Percentiles rank a stretch among this genome's conserved stretches.
phyloP scores from a whole-genome alignment of 2,888 invertebrate genomes.

The Diplazon laetatorius region DNA sequence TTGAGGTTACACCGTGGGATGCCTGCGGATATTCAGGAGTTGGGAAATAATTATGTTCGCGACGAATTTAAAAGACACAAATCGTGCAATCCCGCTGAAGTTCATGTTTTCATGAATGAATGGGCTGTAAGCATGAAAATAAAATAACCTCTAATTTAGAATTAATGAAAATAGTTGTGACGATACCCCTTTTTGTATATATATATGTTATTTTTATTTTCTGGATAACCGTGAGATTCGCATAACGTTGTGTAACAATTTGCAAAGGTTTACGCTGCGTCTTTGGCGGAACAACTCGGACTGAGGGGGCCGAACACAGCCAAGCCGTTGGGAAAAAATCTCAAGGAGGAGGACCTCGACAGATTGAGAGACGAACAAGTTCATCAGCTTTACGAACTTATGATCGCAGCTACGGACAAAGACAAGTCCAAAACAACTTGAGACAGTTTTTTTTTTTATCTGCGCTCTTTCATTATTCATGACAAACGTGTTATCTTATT shows the following conservation, averaged over 20 bases:
- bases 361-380: conserved; percentile 92
- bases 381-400: conserved; percentile 92
- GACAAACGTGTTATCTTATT: conserved; percentile 9
- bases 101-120: conserved; percentile 91
- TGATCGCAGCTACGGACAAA: conserved; percentile 86
- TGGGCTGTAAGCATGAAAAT: conserved; percentile 89
- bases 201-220: background rate
- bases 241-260: conserved; percentile 46
- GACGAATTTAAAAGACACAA: conserved; percentile 95
- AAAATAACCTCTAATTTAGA: background rate
- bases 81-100: conserved; percentile 87
- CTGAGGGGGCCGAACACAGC: conserved; percentile 85
- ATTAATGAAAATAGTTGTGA: conserved; percentile 17
- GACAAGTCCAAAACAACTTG: conserved; percentile 62
- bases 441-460: background rate
- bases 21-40: conserved; percentile 87
- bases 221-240: background rate
- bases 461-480: background rate
- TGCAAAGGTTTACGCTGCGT: conserved; percentile 89
- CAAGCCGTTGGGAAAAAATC: conserved; percentile 86
- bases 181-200: conserved; percentile 26
- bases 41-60: conserved; percentile 91
- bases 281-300: conserved; percentile 89
- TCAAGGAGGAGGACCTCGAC: conserved; percentile 87
- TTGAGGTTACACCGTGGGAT: conserved; percentile 90